Conservation (phyloP, 2,888 invertebrate species). For the Helobdella robusta region DNA sequence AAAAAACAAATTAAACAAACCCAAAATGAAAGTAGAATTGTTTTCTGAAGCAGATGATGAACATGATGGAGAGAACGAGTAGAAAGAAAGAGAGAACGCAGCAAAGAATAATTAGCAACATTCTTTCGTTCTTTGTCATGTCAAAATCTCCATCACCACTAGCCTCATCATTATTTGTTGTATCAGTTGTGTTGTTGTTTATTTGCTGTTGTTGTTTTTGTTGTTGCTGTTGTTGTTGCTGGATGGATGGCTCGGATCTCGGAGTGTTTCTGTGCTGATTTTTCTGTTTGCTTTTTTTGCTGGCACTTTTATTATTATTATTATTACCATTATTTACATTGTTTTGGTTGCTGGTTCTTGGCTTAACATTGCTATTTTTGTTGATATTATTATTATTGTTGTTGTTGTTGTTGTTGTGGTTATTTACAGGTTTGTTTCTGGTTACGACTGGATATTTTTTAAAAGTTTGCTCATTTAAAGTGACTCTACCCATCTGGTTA, state of each 20-base stretch:
- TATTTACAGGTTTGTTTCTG: not conserved
- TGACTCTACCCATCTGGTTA: not conserved
- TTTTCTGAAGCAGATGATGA: slow-evolving; percentile 16
- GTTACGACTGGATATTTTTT: not conserved
- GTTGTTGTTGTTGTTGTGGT: not conserved
- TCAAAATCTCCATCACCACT: too few relatives aligned
- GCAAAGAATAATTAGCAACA: slow-evolving; percentile 10
- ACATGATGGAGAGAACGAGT: not conserved
- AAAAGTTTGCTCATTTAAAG: not conserved
- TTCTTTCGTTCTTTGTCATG: slow-evolving; percentile 17
- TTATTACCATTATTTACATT: not conserved
- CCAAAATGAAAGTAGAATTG: slow-evolving; percentile 1
- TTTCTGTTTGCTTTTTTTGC: not conserved
- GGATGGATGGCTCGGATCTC: too few relatives aligned
- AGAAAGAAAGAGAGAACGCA: slow-evolving; percentile 17
- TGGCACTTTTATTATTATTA: not conserved
- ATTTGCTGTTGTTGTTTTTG: too few relatives aligned
- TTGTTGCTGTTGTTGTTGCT: too few relatives aligned
- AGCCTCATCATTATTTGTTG: too few relatives aligned
- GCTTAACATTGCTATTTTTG: slow-evolving; percentile 4
- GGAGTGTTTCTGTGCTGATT: not conserved
- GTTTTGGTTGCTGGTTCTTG: too few relatives aligned
- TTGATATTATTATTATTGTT: not conserved
- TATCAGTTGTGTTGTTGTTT: too few relatives aligned
- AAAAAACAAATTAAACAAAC: too few relatives aligned